Percentiles rank a stretch among this genome's conserved stretches.
Evolutionary conservation across 2,797 vertebrate genomes (phyloP).

Genomic region (Rhadinocentrus ornatus): DNA sequence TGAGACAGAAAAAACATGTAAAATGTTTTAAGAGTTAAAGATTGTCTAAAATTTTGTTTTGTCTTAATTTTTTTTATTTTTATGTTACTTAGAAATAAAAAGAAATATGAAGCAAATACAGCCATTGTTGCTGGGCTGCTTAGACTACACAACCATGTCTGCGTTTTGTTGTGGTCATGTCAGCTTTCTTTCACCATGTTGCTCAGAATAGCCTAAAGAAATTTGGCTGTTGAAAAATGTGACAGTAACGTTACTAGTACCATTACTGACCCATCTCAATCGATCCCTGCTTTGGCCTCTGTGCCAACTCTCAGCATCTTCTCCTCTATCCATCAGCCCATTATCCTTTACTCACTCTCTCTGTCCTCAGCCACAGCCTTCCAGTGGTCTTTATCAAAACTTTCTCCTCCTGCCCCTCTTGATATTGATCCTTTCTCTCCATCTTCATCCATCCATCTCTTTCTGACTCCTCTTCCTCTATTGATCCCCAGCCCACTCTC

Average conservation of each 20-base stretch:
- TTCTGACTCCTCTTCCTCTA: constrained; percentile 70
- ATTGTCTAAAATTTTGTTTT: not conserved
- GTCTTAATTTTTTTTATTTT: not conserved
- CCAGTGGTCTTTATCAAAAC: constrained; percentile 58
- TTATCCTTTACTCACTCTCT: constrained; percentile 17
- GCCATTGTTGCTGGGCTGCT: not conserved
- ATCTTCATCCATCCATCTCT: constrained; percentile 75
- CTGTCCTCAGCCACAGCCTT: constrained; percentile 25
- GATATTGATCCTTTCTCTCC: constrained; percentile 89
- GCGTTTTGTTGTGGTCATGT: not conserved
- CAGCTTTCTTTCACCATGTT: not conserved
- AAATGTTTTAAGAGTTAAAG: not conserved
- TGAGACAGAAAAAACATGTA: not conserved
- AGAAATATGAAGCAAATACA: not conserved
- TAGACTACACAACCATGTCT: constrained; percentile 5
- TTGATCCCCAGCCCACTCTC: constrained; percentile 78
- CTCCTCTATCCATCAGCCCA: constrained; percentile 15
- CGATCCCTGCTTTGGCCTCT: constrained; percentile 19
- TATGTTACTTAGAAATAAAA: not conserved
- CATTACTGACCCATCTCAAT: constrained; percentile 14
- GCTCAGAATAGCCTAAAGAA: constrained; percentile 5
- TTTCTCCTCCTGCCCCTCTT: constrained; percentile 80
- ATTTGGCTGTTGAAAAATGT: constrained; percentile 9
- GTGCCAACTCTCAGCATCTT: constrained; percentile 26
- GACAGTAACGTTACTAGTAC: constrained; percentile 5